These are phyloP conservation scores for Argyra leucocephala DNA, from an alignment of 2,888 invertebrate species.

Conservation along the genomic window DNA sequence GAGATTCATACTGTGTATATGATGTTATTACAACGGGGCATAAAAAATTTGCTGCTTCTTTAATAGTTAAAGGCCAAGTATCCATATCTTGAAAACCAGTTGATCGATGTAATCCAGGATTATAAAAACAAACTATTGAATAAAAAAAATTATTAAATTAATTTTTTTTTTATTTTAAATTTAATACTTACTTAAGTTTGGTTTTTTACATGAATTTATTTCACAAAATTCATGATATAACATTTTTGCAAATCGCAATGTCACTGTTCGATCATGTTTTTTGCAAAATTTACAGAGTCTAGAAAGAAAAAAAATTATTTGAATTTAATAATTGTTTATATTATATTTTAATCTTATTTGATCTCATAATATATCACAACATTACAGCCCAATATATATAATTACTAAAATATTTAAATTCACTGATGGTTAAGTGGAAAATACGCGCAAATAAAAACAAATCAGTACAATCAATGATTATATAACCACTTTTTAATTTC, in stretches of 20 bases:
- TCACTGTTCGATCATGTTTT: conserved; percentile 45
- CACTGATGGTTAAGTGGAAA: too few relatives aligned
- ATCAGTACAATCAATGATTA: too few relatives aligned
- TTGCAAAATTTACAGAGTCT: conserved; percentile 50
- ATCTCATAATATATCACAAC: too few relatives aligned
- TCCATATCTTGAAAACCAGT: conserved; percentile 55
- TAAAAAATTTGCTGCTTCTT: conserved; percentile 47
- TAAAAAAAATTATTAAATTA: too few relatives aligned
- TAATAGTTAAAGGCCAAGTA: conserved; percentile 58
- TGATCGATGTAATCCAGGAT: conserved; percentile 59
- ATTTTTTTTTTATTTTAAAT: background rate
- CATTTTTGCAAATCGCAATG: conserved; percentile 45
- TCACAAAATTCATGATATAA: conserved; percentile 48
- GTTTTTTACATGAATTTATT: conserved; percentile 41
- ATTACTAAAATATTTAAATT: too few relatives aligned
- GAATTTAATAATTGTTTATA: background rate
- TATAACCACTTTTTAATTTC: too few relatives aligned
- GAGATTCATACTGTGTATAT: conserved; percentile 58
- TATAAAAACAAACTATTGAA: conserved; percentile 58
- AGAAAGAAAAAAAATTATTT: conserved; percentile 23
- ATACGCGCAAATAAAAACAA: too few relatives aligned
- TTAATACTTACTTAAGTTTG: conserved; percentile 48
- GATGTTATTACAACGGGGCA: conserved; percentile 57
- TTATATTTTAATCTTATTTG: too few relatives aligned
- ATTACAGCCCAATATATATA: too few relatives aligned